These are phyloP conservation scores for Metacarcinus magister DNA, from an alignment of 2,888 invertebrate genomes.

Conservation along the genomic window DNA sequence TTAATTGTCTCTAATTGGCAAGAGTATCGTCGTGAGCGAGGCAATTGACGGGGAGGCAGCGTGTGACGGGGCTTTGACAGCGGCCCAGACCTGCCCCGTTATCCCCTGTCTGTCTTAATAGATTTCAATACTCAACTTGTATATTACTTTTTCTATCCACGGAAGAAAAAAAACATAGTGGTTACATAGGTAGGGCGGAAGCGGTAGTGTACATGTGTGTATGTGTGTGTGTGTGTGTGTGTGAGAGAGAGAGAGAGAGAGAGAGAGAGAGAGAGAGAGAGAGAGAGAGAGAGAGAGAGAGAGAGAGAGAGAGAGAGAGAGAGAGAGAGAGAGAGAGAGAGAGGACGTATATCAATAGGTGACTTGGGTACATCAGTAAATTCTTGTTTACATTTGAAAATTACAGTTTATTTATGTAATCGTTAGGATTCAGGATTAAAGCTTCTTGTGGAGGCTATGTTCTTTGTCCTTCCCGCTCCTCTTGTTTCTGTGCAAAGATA, in stretches of 20 bases:
- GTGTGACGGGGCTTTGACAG: conserved; percentile 26
- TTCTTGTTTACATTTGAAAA: no score
- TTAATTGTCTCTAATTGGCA: conserved; percentile 34
- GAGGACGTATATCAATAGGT: not conserved
- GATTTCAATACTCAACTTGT: not conserved
- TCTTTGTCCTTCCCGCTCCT: no score
- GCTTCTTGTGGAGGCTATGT: no score
- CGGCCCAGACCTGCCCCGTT: not conserved
- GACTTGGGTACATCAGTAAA: no score
- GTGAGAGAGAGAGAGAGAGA: conserved; percentile 1
- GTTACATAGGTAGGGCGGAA: no score
- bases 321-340: not conserved
- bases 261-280: conserved; percentile 2
- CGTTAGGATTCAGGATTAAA: no score
- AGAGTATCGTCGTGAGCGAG: not conserved
- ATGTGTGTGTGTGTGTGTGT: not conserved
- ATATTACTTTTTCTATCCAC: no score
- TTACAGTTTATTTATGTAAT: no score
- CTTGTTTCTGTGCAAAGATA: no score
- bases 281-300: conserved; percentile 2
- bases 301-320: not conserved
- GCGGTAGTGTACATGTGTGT: not conserved
- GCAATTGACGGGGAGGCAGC: not conserved
- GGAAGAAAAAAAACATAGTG: no score
- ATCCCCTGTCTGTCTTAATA: not conserved